Conservation (phyloP, 2,797 vertebrate species). For the Luscinia luscinia region DNA sequence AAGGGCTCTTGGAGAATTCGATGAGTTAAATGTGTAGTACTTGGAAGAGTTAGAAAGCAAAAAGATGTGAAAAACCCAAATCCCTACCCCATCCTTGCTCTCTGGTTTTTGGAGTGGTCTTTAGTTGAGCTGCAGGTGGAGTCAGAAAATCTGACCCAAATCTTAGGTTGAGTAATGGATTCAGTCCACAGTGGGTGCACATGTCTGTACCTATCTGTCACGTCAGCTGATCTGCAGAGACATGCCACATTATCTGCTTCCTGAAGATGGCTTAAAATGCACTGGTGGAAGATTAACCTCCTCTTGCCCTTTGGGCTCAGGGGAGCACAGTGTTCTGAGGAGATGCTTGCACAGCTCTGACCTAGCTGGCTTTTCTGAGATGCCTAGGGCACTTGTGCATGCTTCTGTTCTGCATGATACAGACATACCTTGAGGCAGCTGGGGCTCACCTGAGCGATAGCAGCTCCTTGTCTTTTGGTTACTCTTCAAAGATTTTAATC, state of each 20-base stretch:
- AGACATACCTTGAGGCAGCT: neutral
- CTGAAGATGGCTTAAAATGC: conserved; percentile 24
- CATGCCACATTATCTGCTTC: neutral
- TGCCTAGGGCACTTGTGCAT: neutral
- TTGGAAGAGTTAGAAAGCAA: neutral
- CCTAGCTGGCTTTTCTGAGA: neutral
- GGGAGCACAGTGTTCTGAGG: neutral
- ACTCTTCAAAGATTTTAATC: conserved; percentile 24
- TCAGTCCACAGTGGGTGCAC: conserved; percentile 9
- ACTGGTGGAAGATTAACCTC: neutral
- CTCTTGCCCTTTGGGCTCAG: neutral
- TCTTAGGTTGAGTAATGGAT: neutral
- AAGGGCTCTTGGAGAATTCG: neutral
- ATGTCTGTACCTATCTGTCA: conserved; percentile 9
- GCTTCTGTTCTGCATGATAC: neutral
- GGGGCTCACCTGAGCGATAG: conserved; percentile 2
- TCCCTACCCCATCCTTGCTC: neutral
- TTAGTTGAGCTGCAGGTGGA: neutral
- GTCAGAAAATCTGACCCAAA: conserved; percentile 14
- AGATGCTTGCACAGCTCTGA: neutral
- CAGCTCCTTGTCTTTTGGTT: neutral
- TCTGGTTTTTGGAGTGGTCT: neutral
- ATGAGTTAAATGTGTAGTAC: neutral
- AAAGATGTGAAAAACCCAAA: neutral
- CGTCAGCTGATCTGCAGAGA: neutral